These are phyloP conservation scores for Petrolisthes manimaculis DNA, from an alignment of 2,888 invertebrate species.

Conservation along the genomic window DNA sequence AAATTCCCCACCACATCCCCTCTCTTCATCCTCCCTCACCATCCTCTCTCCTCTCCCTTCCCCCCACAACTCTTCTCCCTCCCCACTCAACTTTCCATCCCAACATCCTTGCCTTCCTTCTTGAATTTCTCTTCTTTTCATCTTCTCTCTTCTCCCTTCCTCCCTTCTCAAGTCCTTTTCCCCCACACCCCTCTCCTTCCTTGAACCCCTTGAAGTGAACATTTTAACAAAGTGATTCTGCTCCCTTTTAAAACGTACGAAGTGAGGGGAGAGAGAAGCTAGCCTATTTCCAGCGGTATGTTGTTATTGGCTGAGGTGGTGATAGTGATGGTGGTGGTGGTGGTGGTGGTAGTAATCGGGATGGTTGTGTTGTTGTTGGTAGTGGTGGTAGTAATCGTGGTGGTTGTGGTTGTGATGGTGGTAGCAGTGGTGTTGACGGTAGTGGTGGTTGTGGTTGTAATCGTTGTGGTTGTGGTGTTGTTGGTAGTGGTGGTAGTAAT, in stretches of 20 bases:
- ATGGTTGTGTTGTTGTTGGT: not conserved
- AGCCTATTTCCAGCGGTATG: not conserved
- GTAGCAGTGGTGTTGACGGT: not conserved
- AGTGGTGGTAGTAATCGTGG: not conserved
- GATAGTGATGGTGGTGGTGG: too few species aligned
- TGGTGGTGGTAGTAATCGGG: not conserved
- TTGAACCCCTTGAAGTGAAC: not conserved
- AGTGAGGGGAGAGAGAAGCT: not conserved
- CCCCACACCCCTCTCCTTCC: not conserved
- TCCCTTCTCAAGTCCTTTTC: not conserved
- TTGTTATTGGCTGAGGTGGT: too few species aligned
- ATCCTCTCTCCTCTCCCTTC: not conserved
- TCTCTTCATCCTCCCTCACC: not conserved
- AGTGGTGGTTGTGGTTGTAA: not conserved
- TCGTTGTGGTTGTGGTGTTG: not conserved
- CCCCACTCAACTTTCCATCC: too few species aligned
- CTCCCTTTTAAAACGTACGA: not conserved
- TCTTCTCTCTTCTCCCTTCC: not conserved
- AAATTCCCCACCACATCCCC: not conserved
- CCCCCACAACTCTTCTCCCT: not conserved
- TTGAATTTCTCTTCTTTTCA: not conserved
- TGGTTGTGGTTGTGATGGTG: not conserved
- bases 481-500: not conserved
- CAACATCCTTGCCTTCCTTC: too few species aligned
- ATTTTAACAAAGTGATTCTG: conserved; percentile 8